A percentile compares a stretch with the other conserved stretches of the same genome.
phyloP scores from a whole-genome alignment of 2,888 invertebrate species.

The Silvanus unidentatus region DNA sequence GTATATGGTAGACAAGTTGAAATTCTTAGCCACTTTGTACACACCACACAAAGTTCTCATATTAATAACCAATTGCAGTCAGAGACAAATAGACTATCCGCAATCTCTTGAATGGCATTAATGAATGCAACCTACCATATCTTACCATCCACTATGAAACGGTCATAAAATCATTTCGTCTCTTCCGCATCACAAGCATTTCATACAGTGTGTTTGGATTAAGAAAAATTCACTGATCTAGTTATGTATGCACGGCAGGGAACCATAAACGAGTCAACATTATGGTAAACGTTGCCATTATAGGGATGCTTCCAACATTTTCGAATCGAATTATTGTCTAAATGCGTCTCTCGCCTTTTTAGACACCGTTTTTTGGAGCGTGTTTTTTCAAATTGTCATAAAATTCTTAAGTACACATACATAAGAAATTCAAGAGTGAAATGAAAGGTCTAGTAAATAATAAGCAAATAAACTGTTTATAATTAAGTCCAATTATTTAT shows the following conservation, averaged over 20 bases:
- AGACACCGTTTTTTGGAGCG: too few species aligned
- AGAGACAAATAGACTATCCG: slow-evolving; percentile 14
- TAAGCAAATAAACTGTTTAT: too few species aligned
- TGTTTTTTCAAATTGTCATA: too few species aligned
- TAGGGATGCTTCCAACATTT: background rate
- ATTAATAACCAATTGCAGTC: slow-evolving; percentile 15
- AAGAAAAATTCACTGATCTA: too few species aligned
- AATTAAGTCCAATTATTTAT: too few species aligned
- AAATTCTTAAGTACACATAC: too few species aligned
- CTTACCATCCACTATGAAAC: slow-evolving; percentile 7
- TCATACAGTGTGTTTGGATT: background rate
- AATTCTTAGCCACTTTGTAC: slow-evolving; percentile 10
- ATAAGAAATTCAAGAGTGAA: slow-evolving; percentile 13
- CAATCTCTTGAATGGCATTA: slow-evolving; percentile 11
- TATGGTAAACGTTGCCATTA: too few species aligned
- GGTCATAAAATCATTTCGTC: slow-evolving; percentile 8
- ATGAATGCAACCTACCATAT: slow-evolving; percentile 13
- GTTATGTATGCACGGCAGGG: too few species aligned
- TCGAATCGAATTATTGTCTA: too few species aligned
- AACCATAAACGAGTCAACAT: too few species aligned
- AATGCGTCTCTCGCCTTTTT: too few species aligned
- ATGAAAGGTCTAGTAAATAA: too few species aligned
- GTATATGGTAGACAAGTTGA: slow-evolving; percentile 14
- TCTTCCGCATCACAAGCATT: slow-evolving; percentile 3
- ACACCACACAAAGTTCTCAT: slow-evolving; percentile 14